These are phyloP conservation scores for Ophioninae sp. DNA, from an alignment of 2,888 invertebrate genomes.

Conservation along the genomic window DNA sequence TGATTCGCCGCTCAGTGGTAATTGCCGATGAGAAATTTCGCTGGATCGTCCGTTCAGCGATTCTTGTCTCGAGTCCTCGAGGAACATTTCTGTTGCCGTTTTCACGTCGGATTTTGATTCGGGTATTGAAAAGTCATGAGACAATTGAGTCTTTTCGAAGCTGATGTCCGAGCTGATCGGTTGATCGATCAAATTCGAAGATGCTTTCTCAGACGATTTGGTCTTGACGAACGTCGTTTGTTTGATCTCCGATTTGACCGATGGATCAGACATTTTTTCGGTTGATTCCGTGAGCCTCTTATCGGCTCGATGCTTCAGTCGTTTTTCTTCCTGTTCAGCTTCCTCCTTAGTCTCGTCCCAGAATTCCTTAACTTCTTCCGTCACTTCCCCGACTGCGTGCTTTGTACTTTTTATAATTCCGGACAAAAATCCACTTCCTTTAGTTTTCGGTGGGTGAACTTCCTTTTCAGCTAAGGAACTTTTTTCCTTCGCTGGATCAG, in stretches of 20 bases:
- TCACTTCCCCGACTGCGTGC: conserved; percentile 64
- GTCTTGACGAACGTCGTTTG: conserved; percentile 11
- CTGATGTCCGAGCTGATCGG: neutral
- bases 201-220: conserved; percentile 19
- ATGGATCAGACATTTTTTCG: conserved; percentile 30
- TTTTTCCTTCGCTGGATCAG: conserved; percentile 49
- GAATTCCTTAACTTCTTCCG: conserved; percentile 66
- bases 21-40: conserved; percentile 33
- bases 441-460: conserved; percentile 61
- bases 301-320: conserved; percentile 36
- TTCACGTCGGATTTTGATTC: conserved; percentile 63
- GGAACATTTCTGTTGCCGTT: conserved; percentile 63
- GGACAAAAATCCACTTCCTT: conserved; percentile 67
- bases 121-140: conserved; percentile 50
- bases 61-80: conserved; percentile 58
- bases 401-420: conserved; percentile 71
- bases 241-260: conserved; percentile 38
- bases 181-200: conserved; percentile 9
- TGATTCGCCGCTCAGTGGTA: conserved; percentile 15
- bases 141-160: conserved; percentile 42
- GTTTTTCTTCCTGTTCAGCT: conserved; percentile 57
- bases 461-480: conserved; percentile 70
- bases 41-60: too few relatives aligned
- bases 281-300: conserved; percentile 55
- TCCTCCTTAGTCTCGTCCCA: conserved; percentile 68